Base-by-base conservation (phyloP, 2,888 invertebrate genomes). In the Pteria penguin region DNA sequence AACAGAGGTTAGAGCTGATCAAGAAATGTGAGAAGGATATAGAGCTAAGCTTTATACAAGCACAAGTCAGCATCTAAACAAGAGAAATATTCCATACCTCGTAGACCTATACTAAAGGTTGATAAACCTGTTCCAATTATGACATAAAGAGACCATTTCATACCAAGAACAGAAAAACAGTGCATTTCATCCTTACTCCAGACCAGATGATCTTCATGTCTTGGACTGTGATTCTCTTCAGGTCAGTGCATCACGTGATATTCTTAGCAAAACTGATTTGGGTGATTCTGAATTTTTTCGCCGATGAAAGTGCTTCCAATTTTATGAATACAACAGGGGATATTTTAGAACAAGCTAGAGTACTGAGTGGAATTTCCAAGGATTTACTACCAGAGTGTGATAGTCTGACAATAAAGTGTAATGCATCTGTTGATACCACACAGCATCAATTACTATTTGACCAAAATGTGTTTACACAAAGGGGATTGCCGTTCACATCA, bases 1-100 rank as follows among this genome's bases (percentile, higher is more conserved):
- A 76, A 83, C 54, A 84, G 70, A 73, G 82, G 72, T 63, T 84
- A 31, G 61, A 8, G 1, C 26, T 70, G 11, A 70, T 70, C 31
- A 36, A 60, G 27, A 33, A 61, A 32, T 22, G 54, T 3, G 55
- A 68, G 29, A 8, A n/a, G n/a, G n/a, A n/a, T n/a, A n/a, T n/a
- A n/a, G n/a, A n/a, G n/a, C n/a, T n/a, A n/a, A n/a, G 78, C n/a
- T n/a, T n/a, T n/a, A n/a, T n/a, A n/a, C n/a, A n/a, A n/a, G n/a
- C n/a, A n/a, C n/a, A n/a, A n/a, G n/a, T n/a, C n/a, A n/a, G n/a
- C n/a, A n/a, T n/a, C n/a, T n/a, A n/a, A n/a, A n/a, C n/a, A n/a
- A n/a, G n/a, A n/a, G n/a, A n/a, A n/a, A n/a, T n/a, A n/a, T n/a
- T n/a, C n/a, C n/a, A n/a, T n/a, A n/a, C n/a, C n/a, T n/a, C n/a